Conservation (phyloP, 2,888 invertebrate species). For the Drosophila vallismaia region DNA sequence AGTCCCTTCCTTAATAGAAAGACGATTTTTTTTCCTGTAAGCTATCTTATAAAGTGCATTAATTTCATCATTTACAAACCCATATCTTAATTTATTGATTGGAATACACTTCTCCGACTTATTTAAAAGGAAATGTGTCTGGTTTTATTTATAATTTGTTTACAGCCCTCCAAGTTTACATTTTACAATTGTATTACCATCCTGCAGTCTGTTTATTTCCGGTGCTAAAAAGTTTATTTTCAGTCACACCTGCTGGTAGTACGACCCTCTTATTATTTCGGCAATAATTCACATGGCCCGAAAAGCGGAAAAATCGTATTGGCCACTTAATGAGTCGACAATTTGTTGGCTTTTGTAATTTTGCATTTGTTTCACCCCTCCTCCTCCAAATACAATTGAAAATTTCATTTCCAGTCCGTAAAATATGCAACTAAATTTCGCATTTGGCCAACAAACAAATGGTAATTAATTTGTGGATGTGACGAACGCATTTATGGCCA, state of each 20-base stretch:
- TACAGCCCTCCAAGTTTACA: constrained; percentile 3
- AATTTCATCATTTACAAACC: background rate
- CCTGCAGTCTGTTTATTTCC: constrained; percentile 21
- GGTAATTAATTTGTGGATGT: constrained; percentile 47
- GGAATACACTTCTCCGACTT: background rate
- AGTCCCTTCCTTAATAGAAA: too few relatives aligned
- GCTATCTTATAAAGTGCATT: too few relatives aligned
- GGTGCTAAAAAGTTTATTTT: constrained; percentile 22
- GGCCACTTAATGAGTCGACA: constrained; percentile 26
- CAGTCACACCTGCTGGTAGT: constrained; percentile 16
- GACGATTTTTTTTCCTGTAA: too few relatives aligned
- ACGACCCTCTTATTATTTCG: background rate
- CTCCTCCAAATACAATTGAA: constrained; percentile 7
- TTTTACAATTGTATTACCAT: background rate
- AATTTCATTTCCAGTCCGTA: constrained; percentile 25
- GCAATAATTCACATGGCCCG: constrained; percentile 6
- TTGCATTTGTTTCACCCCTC: constrained; percentile 4
- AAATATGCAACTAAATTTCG: constrained; percentile 41
- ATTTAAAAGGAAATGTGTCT: background rate
- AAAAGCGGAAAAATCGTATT: constrained; percentile 18
- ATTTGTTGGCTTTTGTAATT: constrained; percentile 30
- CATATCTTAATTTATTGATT: background rate
- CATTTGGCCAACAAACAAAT: constrained; percentile 15
- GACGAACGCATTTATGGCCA: constrained; percentile 39
- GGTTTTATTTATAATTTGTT: constrained; percentile 2